Percentiles rank a stretch among this genome's conserved stretches.
Conservation (phyloP, 2,797 vertebrate species). For the Arrhamphus sclerolepis region DNA sequence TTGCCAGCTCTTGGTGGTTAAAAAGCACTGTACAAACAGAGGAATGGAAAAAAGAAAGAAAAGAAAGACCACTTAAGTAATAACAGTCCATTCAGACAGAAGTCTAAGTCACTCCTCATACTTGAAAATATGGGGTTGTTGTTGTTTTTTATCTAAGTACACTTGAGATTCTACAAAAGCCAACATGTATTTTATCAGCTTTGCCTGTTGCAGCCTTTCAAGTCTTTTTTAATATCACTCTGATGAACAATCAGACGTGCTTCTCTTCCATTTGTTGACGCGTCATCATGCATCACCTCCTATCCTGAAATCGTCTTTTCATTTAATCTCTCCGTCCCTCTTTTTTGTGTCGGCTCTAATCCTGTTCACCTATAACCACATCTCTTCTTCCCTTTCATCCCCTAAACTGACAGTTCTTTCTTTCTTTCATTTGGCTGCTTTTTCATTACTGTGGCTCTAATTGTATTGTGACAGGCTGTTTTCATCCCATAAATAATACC, state of each 20-base stretch:
- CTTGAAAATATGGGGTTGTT: too few species aligned
- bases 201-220: conserved; percentile 38
- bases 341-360: conserved; percentile 60
- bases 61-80: too few species aligned
- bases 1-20: too few species aligned
- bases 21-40: too few species aligned
- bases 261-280: conserved; percentile 60
- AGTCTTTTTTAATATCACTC: conserved; percentile 51
- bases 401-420: conserved; percentile 17
- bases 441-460: conserved; percentile 11
- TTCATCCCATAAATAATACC: background rate
- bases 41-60: too few species aligned
- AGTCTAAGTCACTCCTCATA: too few species aligned
- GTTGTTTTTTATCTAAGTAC: too few species aligned
- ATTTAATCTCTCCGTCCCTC: conserved; percentile 59
- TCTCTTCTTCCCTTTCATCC: conserved; percentile 50
- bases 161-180: too few species aligned
- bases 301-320: conserved; percentile 63
- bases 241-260: conserved; percentile 54
- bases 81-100: too few species aligned
- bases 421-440: conserved; percentile 5
- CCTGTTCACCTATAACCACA: conserved; percentile 46
- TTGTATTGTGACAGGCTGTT: background rate
- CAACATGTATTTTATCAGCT: conserved; percentile 21
- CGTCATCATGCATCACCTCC: conserved; percentile 52